A percentile compares a stretch with the other conserved stretches of the same genome.
Conservation (phyloP, 2,888 invertebrate genomes). For the Drosophila koepferae region DNA sequence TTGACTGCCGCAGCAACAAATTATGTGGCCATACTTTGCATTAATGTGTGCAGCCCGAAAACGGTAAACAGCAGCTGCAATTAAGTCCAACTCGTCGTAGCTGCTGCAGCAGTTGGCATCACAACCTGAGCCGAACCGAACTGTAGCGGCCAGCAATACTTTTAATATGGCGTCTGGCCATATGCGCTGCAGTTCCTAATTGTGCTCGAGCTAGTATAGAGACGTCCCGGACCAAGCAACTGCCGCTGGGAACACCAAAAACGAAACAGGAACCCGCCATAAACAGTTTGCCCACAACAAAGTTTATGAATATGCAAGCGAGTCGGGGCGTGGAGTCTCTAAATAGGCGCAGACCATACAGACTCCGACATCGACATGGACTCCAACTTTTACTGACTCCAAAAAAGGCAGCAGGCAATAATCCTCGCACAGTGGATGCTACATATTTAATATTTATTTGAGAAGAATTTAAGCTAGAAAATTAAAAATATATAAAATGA, state of each 20-base stretch:
- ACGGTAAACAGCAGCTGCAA: conserved; percentile 57
- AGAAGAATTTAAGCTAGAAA: too few species aligned
- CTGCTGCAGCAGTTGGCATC: conserved; percentile 21
- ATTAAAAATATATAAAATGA: too few species aligned
- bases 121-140: conserved; percentile 4
- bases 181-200: conserved; percentile 65
- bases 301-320: conserved; percentile 76
- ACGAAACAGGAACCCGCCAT: conserved; percentile 61
- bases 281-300: conserved; percentile 53
- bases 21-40: conserved; percentile 51
- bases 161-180: conserved; percentile 71
- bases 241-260: conserved; percentile 48
- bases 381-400: conserved; percentile 20
- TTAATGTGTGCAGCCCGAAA: conserved; percentile 53
- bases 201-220: conserved; percentile 55
- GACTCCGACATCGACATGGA: conserved; percentile 7
- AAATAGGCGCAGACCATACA: conserved; percentile 49
- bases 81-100: conserved; percentile 33
- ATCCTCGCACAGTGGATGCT: conserved; percentile 44
- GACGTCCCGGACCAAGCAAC: conserved; percentile 47
- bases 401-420: conserved; percentile 43
- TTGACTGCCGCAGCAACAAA: conserved; percentile 39
- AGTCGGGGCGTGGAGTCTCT: conserved; percentile 58
- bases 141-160: conserved; percentile 19
- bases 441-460: not conserved